Percentiles rank a stretch among this genome's conserved stretches.
phyloP scores from a whole-genome alignment of 2,888 invertebrate species.

The Spialia ferax region DNA sequence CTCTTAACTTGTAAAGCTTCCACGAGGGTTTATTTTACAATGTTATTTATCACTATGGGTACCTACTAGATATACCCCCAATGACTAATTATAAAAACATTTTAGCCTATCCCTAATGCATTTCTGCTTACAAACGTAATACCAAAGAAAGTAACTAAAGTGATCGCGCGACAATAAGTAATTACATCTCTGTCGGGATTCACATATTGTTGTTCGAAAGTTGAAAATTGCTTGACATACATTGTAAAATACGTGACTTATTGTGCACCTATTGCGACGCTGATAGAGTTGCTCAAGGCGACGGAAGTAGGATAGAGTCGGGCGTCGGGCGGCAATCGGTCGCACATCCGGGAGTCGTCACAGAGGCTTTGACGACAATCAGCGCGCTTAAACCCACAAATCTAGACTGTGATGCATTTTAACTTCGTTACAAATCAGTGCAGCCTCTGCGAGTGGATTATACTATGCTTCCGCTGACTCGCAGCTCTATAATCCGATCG shows the following conservation, averaged over 20 bases:
- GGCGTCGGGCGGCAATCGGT: constrained; percentile 67
- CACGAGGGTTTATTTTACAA: too few relatives aligned
- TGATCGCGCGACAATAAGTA: too few relatives aligned
- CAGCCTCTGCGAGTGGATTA: constrained; percentile 40
- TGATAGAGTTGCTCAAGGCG: constrained; percentile 57
- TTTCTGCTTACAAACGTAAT: too few relatives aligned
- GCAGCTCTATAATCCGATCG: not conserved
- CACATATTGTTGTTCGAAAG: not conserved
- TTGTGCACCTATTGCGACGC: constrained; percentile 11
- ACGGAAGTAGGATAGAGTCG: constrained; percentile 62
- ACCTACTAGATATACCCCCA: too few relatives aligned
- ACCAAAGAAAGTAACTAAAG: too few relatives aligned
- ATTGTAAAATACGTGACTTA: constrained; percentile 4
- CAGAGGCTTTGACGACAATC: constrained; percentile 49
- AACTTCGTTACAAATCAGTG: constrained; percentile 30
- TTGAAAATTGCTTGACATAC: not conserved
- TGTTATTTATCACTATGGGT: too few relatives aligned
- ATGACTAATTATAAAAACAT: too few relatives aligned
- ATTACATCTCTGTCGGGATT: too few relatives aligned
- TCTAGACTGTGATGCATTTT: constrained; percentile 36
- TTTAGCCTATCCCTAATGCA: too few relatives aligned
- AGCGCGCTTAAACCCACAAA: constrained; percentile 41
- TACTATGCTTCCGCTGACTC: not conserved
- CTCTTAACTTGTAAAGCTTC: not conserved
- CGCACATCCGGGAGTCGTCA: constrained; percentile 63